Evolutionary conservation across 2,888 invertebrate genomes (phyloP), one percentile per base, ranked within the genome.

Genomic region (Drosophila atroscutellata): DNA sequence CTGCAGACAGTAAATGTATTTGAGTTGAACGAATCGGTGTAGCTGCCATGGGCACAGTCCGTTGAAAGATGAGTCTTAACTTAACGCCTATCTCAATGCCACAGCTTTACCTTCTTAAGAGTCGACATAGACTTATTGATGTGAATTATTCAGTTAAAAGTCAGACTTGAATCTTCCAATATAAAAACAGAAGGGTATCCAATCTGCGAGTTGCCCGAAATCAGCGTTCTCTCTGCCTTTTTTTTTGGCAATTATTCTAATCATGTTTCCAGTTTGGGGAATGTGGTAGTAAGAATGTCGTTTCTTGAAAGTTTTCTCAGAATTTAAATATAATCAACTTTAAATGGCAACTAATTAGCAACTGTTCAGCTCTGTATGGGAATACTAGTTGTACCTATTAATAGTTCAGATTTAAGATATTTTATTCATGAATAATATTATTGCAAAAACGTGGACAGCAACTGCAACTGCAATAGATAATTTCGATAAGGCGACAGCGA

Each of bases 391-490:
- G 7, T 3, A 54, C 2, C 36, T 54, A 64, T 64, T 64, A 39
- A 34, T 26, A 24, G 24, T 15, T 36, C 13, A 51, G 65, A 24
- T 45, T 34, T 20, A 1, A 57, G 28, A 45, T 70, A 57, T 68
- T 39, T 67, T 70, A 69, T 70, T 68, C 68, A 70, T 70, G 71
- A 57, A 42, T 42, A 55, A 50, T 50, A 28, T 54, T 18, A 28
- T 37, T 28, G 36, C 5, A 50, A 36, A 49, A 47, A 59, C n/a
- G 24, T 61, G 36, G 30, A 18, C 47, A 18, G n/a, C 68, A 32
- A 32, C 26, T 37, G 55, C 28, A 39, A 56, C 30, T 75, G 76
- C 80, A 74, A 56, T 66, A 66, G 75, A 74, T 79, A 75, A 63
- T 59, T 75, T 56, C 50, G 67, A 36, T 55, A 72, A 77, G 50